Evolutionary conservation across 2,797 vertebrate genomes (phyloP).

Genomic region (Pampus argenteus): DNA sequence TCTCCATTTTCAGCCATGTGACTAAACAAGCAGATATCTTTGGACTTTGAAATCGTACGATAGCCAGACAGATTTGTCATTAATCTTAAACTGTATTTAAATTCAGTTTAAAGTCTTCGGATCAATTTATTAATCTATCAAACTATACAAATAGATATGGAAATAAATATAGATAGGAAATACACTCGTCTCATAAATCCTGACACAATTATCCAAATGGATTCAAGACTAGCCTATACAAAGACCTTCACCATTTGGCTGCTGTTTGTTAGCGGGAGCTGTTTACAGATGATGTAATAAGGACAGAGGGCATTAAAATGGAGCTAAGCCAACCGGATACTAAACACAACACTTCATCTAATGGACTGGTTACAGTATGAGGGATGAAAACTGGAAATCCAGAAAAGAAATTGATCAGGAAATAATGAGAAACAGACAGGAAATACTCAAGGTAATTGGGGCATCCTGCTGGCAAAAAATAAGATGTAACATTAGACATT

Average conservation of each 20-base stretch:
- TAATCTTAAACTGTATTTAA: conserved; percentile 3
- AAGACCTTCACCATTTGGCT: conserved; percentile 39
- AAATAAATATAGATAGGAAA: conserved; percentile 26
- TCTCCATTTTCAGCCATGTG: neutral
- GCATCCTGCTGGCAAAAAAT: conserved; percentile 14
- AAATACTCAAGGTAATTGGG: conserved; percentile 33
- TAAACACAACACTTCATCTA: conserved; percentile 54
- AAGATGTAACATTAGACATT: neutral
- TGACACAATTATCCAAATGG: conserved; percentile 62
- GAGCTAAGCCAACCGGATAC: conserved; percentile 57
- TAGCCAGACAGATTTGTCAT: neutral
- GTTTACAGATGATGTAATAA: conserved; percentile 70
- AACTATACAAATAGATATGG: conserved; percentile 26
- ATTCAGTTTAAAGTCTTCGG: neutral
- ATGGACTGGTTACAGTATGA: conserved; percentile 43
- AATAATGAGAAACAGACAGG: conserved; percentile 33
- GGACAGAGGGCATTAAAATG: conserved; percentile 65
- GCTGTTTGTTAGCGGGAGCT: conserved; percentile 43
- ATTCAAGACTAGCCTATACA: conserved; percentile 30
- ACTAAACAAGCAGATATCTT: neutral
- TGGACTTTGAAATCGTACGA: neutral
- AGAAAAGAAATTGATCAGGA: conserved; percentile 42
- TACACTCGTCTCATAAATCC: conserved; percentile 44
- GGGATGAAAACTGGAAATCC: conserved; percentile 15
- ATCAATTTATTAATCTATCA: conserved; percentile 4